These are phyloP conservation scores for Theocolax elegans DNA, from an alignment of 1,140 invertebrate species.

Conservation along the genomic window DNA sequence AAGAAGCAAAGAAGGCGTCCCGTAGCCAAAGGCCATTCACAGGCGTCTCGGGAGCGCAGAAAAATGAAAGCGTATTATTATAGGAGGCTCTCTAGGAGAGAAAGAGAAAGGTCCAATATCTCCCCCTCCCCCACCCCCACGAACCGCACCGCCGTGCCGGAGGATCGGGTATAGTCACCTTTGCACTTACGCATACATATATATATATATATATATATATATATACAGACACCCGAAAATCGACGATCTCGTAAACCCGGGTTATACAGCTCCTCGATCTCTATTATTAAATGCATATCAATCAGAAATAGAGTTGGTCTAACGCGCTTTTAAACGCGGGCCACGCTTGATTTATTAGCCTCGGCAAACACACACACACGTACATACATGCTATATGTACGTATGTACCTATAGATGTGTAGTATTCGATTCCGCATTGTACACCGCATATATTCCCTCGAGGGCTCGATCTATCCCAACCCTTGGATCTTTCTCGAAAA, in stretches of 20 bases:
- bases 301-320: constrained; percentile 58
- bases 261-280: no score
- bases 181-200: neutral
- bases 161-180: constrained; percentile 42
- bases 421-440: no score
- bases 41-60: constrained; percentile 56
- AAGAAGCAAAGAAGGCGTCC: constrained; percentile 51
- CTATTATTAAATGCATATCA: constrained; percentile 67
- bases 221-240: constrained; percentile 5
- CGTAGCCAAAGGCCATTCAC: constrained; percentile 8
- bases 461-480: no score
- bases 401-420: no score
- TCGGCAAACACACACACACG: no score
- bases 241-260: constrained; percentile 31
- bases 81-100: constrained; percentile 5
- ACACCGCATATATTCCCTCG: no score
- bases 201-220: neutral
- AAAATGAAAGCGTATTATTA: constrained; percentile 65
- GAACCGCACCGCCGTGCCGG: no score
- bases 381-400: neutral
- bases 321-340: constrained; percentile 63
- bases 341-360: constrained; percentile 59
- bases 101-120: neutral
- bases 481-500: no score
- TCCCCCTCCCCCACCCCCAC: no score